These are phyloP conservation scores for Megaptera novaeangliae DNA, from an alignment of 2,113 vertebrate genomes.

Conservation along the genomic window DNA sequence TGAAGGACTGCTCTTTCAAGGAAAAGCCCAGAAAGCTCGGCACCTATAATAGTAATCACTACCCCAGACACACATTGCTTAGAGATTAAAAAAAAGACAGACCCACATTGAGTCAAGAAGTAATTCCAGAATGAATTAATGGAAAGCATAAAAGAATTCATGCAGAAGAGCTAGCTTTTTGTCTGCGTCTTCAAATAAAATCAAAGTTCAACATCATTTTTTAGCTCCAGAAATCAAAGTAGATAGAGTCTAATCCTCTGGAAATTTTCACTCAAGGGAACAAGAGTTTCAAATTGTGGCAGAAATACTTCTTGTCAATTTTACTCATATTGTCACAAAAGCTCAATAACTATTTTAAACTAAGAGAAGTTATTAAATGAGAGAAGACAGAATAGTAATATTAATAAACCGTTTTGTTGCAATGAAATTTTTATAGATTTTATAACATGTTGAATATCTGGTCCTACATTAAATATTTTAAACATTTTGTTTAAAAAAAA, in stretches of 20 bases:
- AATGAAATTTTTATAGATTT: neutral
- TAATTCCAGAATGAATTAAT: constrained; percentile 33
- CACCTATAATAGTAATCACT: neutral
- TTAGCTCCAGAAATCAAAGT: constrained; percentile 9
- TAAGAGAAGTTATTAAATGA: neutral
- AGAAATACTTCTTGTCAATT: neutral
- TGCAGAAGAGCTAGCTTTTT: neutral
- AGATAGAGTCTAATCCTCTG: neutral
- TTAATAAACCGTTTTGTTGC: neutral
- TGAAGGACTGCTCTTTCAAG: neutral
- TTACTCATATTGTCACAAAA: constrained; percentile 5
- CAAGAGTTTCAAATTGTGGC: neutral
- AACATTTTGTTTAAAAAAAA: neutral
- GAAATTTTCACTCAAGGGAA: constrained; percentile 8
- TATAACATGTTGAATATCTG: neutral
- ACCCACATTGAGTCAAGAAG: neutral
- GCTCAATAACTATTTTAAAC: neutral
- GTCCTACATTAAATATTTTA: neutral
- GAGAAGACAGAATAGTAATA: neutral
- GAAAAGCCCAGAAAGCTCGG: neutral
- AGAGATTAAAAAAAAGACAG: neutral
- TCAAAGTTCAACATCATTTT: neutral
- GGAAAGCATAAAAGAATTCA: constrained; percentile 18
- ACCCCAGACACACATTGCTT: neutral
- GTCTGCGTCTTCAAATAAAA: constrained; percentile 26